Conservation (phyloP, 2,888 invertebrate genomes). For the Cephus spinipes region DNA sequence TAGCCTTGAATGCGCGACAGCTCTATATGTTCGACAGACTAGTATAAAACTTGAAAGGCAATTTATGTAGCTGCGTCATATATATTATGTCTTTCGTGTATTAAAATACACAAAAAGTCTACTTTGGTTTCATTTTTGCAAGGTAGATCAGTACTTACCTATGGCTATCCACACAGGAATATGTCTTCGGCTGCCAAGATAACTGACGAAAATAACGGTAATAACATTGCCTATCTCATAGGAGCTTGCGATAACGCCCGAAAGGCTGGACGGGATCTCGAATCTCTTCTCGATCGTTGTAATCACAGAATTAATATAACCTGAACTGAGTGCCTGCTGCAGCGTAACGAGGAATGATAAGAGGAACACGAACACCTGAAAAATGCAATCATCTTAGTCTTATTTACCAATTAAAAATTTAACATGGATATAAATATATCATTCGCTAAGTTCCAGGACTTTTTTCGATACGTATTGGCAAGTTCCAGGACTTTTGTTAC, state of each 20-base stretch:
- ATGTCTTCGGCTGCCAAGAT: constrained; percentile 91
- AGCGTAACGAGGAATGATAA: constrained; percentile 90
- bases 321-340: constrained; percentile 91
- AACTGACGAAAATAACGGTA: constrained; percentile 95
- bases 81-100: neutral
- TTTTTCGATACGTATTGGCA: no score
- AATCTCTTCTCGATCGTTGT: constrained; percentile 96
- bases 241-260: constrained; percentile 92
- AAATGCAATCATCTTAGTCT: constrained; percentile 34
- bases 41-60: neutral
- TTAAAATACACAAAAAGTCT: neutral
- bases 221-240: constrained; percentile 96
- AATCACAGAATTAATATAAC: constrained; percentile 94
- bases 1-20: neutral
- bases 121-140: neutral
- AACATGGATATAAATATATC: no score
- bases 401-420: neutral
- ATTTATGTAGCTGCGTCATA: neutral
- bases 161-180: constrained; percentile 96
- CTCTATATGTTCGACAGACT: neutral
- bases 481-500: no score
- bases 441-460: no score
- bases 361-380: constrained; percentile 88
- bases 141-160: constrained; percentile 68
- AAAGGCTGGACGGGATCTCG: constrained; percentile 93